Base-by-base conservation (phyloP, 2,888 invertebrate genomes). In the Euplexia lucipara region DNA sequence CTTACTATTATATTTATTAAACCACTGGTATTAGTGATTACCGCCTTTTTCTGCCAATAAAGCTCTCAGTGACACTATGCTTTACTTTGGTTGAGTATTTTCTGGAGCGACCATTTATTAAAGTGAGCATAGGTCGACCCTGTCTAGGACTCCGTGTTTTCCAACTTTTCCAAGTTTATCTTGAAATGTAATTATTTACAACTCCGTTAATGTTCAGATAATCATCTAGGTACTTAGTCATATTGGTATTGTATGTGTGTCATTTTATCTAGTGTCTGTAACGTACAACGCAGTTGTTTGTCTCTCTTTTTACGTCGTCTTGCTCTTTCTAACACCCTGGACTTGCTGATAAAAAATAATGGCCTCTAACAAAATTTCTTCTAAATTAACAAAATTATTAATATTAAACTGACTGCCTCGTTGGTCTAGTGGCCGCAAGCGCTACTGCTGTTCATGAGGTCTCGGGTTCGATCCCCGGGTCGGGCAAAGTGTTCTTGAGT, bases 211-310 rank as follows among this genome's bases (percentile, higher is more conserved):
- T 18, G 30, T n/a, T 34, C 7, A 18, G 8, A 3, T 16, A 30
- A 20, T 41, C 16, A 12, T 9, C 26, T 26, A 26, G 26, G 16
- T 41, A 45, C 14, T 41, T 34, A 34, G 39, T 22, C 26, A 32
- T n/a, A 35, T 37, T 62, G 3, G 51, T 26, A 44, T 42, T 73
- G 75, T 79, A 75, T 79, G 48, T 73, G 75, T 79, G 75, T 79
- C 75, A 67, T 86, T 87, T 87, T 84, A 81, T 83, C 83, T 82
- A 79, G 82, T 83, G 83, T 72, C 68, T 81, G 67, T 81, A 72
- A 85, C 79, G 91, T 91, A 91, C 90, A 91, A 91, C 85, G 91
- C 91, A 91, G 91, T 91, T 90, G 79, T 83, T 75, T 77, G 69
- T 78, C 75, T 82, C 78, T 82, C 52, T 81, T 53, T 53, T 75